Evolutionary conservation across 2,113 vertebrate species (phyloP), one percentile per base, ranked within the genome.

Genomic region (Aspidoscelis tigris): DNA sequence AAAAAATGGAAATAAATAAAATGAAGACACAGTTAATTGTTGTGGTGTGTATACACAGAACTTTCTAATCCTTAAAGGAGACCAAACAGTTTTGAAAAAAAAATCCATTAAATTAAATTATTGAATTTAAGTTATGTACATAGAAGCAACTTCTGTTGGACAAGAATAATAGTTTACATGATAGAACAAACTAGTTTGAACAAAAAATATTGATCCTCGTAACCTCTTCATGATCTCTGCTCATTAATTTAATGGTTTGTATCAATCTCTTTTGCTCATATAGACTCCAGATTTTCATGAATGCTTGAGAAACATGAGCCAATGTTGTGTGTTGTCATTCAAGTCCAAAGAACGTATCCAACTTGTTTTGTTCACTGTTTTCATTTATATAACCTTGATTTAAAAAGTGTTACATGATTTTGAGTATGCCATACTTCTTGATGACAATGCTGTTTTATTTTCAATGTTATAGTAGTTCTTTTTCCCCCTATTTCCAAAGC

Each of bases 401-500:
- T 39, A 22, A 2, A 61, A 61, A 61, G 11, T 61, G 58, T 61
- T 61, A 18, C 18, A 16, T 16, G 18, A 16, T 18, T 61, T 61
- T 61, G 58, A 61, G 58, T 14, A 61, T 16, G 58, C 58, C 18
- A 14, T 18, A 50, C 47, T 6, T 50, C 47, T 50, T 5, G 47
- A 50, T 50, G 47, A 50, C 47, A 6, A 6, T 9, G 8, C 47
- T 50, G 47, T 90, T 91, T 90, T 88, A 91, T 89, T 86, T 71
- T 86, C 86, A 91, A 81, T 89, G 53, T 89, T 88, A 74, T 90
- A 66, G 73, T 86, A 89, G 90, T 86, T 80, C 44, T 88, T 82
- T 92, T 89, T 86, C 91, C 88, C 22, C 75, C 89, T 76, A 89
- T 78, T 87, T 91, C 75, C 86, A 88, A 84, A 72, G 86, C 91